Evolutionary conservation across 2,888 invertebrate species (phyloP).

Genomic region (Aproaerema taeniolella): DNA sequence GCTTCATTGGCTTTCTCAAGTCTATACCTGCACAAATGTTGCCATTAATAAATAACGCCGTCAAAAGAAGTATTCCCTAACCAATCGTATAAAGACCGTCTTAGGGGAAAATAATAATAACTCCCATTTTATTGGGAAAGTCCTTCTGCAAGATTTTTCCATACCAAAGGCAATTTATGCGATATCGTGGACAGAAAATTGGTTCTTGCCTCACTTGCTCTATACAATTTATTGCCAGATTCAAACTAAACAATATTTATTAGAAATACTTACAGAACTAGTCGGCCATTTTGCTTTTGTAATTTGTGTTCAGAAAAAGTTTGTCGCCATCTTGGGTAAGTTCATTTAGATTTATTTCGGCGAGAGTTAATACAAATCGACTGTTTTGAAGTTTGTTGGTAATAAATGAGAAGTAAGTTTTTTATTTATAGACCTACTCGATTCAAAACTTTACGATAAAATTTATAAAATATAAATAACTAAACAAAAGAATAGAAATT

Average conservation of each 20-base stretch:
- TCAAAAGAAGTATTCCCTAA: slow-evolving; percentile 43
- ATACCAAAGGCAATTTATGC: slow-evolving; percentile 59
- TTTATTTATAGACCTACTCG: too few relatives aligned
- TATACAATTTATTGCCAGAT: slow-evolving; percentile 26
- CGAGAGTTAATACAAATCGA: too few relatives aligned
- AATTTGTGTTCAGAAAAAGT: neutral
- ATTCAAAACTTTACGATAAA: too few relatives aligned
- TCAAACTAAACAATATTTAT: slow-evolving; percentile 26
- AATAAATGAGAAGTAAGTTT: too few relatives aligned
- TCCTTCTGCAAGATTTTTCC: slow-evolving; percentile 10
- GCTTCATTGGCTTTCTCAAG: too few relatives aligned
- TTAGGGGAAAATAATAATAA: slow-evolving; percentile 20
- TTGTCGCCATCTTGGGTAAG: too few relatives aligned
- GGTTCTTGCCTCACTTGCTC: slow-evolving; percentile 61
- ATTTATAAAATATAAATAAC: too few relatives aligned
- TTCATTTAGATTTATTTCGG: too few relatives aligned
- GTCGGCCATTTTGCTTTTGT: slow-evolving; percentile 5
- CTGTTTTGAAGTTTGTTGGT: too few relatives aligned
- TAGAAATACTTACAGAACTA: slow-evolving; percentile 21
- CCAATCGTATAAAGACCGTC: neutral
- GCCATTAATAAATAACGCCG: slow-evolving; percentile 45
- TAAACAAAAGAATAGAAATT: too few relatives aligned
- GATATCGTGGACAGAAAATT: slow-evolving; percentile 61
- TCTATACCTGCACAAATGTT: too few relatives aligned
- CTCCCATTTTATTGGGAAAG: slow-evolving; percentile 45